A percentile compares a stretch with the other conserved stretches of the same genome.
Conservation (phyloP, 2,888 invertebrate genomes). For the Conus canariensis region DNA sequence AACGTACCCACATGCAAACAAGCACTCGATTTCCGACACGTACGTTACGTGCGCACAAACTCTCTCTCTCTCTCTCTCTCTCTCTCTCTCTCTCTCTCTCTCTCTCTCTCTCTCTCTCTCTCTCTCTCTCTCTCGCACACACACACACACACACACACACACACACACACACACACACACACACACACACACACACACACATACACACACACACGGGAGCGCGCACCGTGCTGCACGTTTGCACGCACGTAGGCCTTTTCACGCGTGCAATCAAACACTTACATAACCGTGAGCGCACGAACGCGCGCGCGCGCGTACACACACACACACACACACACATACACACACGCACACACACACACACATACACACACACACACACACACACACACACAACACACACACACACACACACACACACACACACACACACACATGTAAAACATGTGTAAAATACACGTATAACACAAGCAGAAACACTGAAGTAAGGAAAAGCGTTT, state of each 20-base stretch:
- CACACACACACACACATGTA: neutral
- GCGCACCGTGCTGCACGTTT: neutral
- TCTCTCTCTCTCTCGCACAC: neutral
- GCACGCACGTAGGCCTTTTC: neutral
- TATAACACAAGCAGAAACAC: no score
- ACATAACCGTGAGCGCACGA: neutral
- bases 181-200: neutral
- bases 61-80: constrained; percentile 3
- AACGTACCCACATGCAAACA: no score
- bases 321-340: constrained; percentile 19
- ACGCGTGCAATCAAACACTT: neutral
- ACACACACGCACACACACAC: constrained; percentile 22
- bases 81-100: neutral
- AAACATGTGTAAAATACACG: neutral
- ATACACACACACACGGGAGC: neutral
- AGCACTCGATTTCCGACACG: no score
- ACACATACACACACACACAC: neutral
- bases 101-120: neutral
- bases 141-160: neutral
- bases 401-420: constrained; percentile 13
- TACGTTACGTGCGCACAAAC: no score
- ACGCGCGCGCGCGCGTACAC: constrained; percentile 18
- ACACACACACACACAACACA: neutral
- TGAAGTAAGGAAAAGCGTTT: no score
- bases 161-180: neutral